A percentile compares a stretch with the other conserved stretches of the same genome.
Conservation (phyloP, 2,888 invertebrate species). For the Diarsia mendica region DNA sequence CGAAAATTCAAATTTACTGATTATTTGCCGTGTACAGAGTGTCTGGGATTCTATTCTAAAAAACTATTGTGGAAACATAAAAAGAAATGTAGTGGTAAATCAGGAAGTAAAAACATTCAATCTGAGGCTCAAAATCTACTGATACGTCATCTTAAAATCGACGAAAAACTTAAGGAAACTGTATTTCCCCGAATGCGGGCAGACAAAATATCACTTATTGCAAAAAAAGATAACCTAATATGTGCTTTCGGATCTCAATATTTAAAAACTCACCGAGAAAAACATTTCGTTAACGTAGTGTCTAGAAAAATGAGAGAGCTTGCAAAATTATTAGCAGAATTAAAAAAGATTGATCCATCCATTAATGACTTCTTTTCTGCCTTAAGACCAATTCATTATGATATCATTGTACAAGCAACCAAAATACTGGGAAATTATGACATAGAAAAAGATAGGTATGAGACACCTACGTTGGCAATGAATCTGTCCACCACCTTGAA, state of each 20-base stretch:
- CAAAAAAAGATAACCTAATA: slow-evolving; percentile 59
- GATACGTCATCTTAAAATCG: slow-evolving; percentile 64
- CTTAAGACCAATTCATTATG: too few relatives aligned
- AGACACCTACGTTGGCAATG: too few relatives aligned
- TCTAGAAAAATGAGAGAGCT: slow-evolving; percentile 66
- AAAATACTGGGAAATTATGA: too few relatives aligned
- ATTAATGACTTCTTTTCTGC: slow-evolving; percentile 51
- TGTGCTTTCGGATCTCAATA: slow-evolving; percentile 60
- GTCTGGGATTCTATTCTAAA: slow-evolving; percentile 61
- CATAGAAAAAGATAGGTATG: too few relatives aligned
- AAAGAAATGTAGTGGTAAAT: slow-evolving; percentile 55
- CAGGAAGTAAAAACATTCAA: slow-evolving; percentile 57
- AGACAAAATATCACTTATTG: slow-evolving; percentile 58
- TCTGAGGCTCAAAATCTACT: slow-evolving; percentile 69
- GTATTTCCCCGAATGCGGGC: slow-evolving; percentile 66
- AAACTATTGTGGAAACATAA: slow-evolving; percentile 62
- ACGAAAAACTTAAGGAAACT: slow-evolving; percentile 65
- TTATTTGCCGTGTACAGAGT: slow-evolving; percentile 59
- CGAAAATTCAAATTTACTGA: slow-evolving; percentile 57
- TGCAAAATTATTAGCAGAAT: slow-evolving; percentile 65
- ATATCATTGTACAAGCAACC: too few relatives aligned
- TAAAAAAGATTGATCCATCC: slow-evolving; percentile 58
- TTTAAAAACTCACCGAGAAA: slow-evolving; percentile 55
- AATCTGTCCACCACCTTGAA: too few relatives aligned
- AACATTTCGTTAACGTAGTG: slow-evolving; percentile 60